Percentiles rank a stretch among this genome's conserved stretches.
Evolutionary conservation across 1,140 invertebrate species (phyloP).

Genomic region (Gerris buenoi): DNA sequence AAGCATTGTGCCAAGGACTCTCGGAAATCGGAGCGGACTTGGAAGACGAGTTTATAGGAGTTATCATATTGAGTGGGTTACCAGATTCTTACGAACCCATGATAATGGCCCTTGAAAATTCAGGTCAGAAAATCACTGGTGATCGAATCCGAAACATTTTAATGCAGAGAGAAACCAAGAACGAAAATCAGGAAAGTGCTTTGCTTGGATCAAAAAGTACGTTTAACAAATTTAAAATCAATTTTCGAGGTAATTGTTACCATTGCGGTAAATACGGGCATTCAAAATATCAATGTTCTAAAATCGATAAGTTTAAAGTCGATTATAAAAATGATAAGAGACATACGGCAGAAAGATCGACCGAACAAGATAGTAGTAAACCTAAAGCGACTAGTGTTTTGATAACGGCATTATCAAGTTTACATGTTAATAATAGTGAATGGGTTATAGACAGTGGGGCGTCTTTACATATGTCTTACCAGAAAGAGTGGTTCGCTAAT

Average conservation of each 20-base stretch:
- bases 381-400: not conserved
- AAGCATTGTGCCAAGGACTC: not conserved
- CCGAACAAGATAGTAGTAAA: not conserved
- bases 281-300: not conserved
- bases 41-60: constrained; percentile 24
- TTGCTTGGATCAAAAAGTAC: too few species aligned
- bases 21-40: constrained; percentile 12
- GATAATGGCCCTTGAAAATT: not conserved
- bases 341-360: not conserved
- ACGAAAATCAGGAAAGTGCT: not conserved
- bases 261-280: too few species aligned
- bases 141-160: not conserved
- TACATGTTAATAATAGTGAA: not conserved
- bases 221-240: too few species aligned
- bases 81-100: not conserved
- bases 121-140: not conserved
- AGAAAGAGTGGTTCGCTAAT: not conserved
- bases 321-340: not conserved
- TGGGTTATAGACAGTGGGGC: not conserved
- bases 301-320: not conserved
- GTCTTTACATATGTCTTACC: not conserved
- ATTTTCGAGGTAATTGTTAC: too few species aligned
- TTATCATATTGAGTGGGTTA: constrained; percentile 25
- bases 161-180: not conserved
- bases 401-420: not conserved